These are phyloP conservation scores for Speoplatyrhinus poulsoni DNA, from an alignment of 2,113 vertebrate genomes.

Conservation along the genomic window DNA sequence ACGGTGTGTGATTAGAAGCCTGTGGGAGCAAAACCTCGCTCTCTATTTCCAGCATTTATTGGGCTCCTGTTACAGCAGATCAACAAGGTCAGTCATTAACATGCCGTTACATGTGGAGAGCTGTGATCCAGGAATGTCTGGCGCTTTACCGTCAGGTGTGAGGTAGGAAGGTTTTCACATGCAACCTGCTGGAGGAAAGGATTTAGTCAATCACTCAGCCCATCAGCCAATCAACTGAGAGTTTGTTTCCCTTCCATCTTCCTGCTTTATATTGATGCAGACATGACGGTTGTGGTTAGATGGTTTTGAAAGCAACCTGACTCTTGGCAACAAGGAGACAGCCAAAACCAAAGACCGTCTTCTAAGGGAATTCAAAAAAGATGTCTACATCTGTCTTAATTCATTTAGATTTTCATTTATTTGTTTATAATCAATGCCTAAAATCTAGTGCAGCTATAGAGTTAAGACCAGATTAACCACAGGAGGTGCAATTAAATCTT, in stretches of 20 bases:
- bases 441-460: conserved; percentile 2
- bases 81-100: conserved; percentile 68
- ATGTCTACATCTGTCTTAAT: too few relatives aligned
- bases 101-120: conserved; percentile 67
- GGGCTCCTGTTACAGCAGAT: conserved; percentile 42
- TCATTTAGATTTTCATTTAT: background rate
- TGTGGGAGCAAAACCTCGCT: conserved; percentile 24
- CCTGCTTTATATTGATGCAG: background rate
- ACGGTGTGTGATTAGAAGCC: conserved; percentile 43
- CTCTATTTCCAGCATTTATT: conserved; percentile 49
- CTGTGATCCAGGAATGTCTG: conserved; percentile 44
- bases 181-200: too few relatives aligned
- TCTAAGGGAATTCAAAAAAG: conserved; percentile 32
- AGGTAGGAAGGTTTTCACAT: conserved; percentile 24
- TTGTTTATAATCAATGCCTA: conserved; percentile 39
- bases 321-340: background rate
- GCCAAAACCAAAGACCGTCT: conserved; percentile 2
- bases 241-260: background rate
- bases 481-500: conserved; percentile 19
- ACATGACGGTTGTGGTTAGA: background rate
- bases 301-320: conserved; percentile 27
- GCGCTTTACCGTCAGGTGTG: conserved; percentile 49
- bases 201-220: too few relatives aligned
- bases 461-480: conserved; percentile 44
- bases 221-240: too few relatives aligned